These are phyloP conservation scores for Megaceryle torquata DNA, from an alignment of 2,113 vertebrate species.

Conservation along the genomic window DNA sequence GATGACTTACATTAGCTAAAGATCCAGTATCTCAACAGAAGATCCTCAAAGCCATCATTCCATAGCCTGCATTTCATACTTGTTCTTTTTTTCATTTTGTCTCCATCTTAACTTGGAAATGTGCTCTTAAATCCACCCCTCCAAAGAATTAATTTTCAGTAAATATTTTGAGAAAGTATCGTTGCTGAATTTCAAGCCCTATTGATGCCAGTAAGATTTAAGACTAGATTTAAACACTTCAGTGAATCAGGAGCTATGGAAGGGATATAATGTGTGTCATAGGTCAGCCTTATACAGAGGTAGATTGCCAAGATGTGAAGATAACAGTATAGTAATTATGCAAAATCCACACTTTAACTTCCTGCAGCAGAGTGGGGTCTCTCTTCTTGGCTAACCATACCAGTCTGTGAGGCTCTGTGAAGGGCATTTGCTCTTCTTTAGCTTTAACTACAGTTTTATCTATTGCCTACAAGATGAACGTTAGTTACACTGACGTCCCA, in stretches of 20 bases:
- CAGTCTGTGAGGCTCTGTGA: neutral
- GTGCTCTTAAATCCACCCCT: neutral
- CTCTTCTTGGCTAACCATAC: neutral
- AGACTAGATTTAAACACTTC: neutral
- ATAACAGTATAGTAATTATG: neutral
- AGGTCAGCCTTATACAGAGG: neutral
- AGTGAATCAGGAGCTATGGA: neutral
- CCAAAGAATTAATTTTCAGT: neutral
- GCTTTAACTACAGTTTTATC: neutral
- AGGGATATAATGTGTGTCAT: rapidly evolving
- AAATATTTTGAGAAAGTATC: neutral
- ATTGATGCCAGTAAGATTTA: neutral
- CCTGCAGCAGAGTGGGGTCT: neutral
- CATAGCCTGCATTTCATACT: neutral
- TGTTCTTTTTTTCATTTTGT: neutral
- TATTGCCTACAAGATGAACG: neutral
- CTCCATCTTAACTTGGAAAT: neutral
- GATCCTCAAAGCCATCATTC: neutral
- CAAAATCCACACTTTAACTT: neutral
- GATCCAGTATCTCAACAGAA: neutral
- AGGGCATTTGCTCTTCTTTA: neutral
- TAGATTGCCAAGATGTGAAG: neutral
- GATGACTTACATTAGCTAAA: neutral
- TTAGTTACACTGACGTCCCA: neutral
- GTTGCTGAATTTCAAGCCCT: neutral